Evolutionary conservation across 1,140 invertebrate genomes (phyloP), one percentile per base, ranked within the genome.

Genomic region (Drosophila sulfurigaster): DNA sequence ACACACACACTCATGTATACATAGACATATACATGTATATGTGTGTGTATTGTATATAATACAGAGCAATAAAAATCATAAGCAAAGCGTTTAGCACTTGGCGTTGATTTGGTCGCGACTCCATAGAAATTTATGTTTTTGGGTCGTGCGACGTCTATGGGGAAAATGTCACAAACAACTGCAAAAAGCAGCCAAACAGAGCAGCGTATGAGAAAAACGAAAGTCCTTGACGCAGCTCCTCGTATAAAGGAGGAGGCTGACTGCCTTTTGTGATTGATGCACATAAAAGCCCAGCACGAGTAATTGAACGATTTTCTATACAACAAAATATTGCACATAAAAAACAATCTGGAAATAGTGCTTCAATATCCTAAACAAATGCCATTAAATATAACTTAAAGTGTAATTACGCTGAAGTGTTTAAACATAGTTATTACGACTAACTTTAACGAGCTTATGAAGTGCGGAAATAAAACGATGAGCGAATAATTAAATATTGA

Each of bases 51-150:
- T 63, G 28, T 48, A 73, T 48, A 41, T 65, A 48, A 46, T 65
- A 15, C 52, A 45, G 72, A 79, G 81, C 77, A 83, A 83, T 83
- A 83, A 83, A 83, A 83, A 83, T 83, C 81, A 83, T 83, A 72
- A 77, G 81, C 76, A 83, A 81, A 81, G 45, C 79, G 67, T 81
- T 81, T 81, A 81, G 62, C 73, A 73, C 82, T 83, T 80, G 76
- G 81, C 81, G 77, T 83, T 83, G 80, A 82, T 82, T 82, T 82
- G 51, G 57, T 58, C 75, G 81, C 73, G 70, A 76, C 71, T 68
- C 64, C 54, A 68, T 60, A 60, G 76, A 83, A 83, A 83, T 83
- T 83, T 83, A 83, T 83, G 77, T 70, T 79, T 79, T 83, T 77
- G 66, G 76, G 81, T 83, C 81, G 74, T 83, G 77, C 51, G 32